These are phyloP conservation scores for Arion vulgaris DNA, from an alignment of 1,140 invertebrate genomes.

Conservation along the genomic window DNA sequence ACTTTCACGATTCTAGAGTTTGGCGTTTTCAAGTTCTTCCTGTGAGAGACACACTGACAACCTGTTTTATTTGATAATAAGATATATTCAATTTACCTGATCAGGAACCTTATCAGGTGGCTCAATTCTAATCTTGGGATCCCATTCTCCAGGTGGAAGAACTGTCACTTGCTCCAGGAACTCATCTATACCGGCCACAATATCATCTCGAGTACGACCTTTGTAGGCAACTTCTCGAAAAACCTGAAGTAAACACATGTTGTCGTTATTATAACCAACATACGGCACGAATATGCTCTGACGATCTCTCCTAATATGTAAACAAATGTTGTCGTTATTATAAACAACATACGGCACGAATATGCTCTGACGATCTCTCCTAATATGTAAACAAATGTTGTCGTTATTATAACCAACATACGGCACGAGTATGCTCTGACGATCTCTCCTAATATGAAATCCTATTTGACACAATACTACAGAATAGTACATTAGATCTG, in stretches of 20 bases:
- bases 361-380: neutral
- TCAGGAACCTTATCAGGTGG: slow-evolving; percentile 61
- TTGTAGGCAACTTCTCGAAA: slow-evolving; percentile 90
- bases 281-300: neutral
- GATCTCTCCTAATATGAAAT: too few species aligned
- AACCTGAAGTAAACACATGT: too few species aligned
- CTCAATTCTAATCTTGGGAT: slow-evolving; percentile 66
- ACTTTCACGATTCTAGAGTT: too few species aligned
- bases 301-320: neutral
- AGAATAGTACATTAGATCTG: too few species aligned
- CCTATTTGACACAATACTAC: too few species aligned
- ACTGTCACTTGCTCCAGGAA: slow-evolving; percentile 96
- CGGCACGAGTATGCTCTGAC: too few species aligned
- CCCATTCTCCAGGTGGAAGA: slow-evolving; percentile 90
- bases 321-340: neutral
- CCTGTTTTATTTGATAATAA: too few species aligned
- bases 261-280: too few species aligned
- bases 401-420: too few species aligned
- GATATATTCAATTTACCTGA: slow-evolving; percentile 50
- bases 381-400: neutral
- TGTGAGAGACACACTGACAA: too few species aligned
- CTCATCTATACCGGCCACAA: slow-evolving; percentile 93
- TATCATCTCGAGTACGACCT: slow-evolving; percentile 85
- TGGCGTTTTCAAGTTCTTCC: too few species aligned
- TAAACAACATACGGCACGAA: neutral